Conservation (phyloP, 2,888 invertebrate genomes). For the Hybos culiciformis region DNA sequence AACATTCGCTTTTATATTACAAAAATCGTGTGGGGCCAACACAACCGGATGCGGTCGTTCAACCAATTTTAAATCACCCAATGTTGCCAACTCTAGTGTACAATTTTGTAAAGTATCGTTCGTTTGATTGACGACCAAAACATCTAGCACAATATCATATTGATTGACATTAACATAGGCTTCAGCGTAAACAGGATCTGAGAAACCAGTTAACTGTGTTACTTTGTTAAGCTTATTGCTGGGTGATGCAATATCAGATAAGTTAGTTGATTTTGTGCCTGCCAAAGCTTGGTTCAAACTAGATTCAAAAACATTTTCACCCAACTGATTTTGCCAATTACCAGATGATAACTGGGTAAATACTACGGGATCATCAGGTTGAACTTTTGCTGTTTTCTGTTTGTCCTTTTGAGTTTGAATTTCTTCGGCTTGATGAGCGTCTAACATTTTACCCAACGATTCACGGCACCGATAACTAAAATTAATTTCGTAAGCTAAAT, state of each 20-base stretch:
- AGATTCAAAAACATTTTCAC: constrained; percentile 76
- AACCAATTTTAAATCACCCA: constrained; percentile 94
- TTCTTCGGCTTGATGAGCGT: constrained; percentile 53
- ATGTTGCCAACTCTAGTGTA: constrained; percentile 91
- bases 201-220: constrained; percentile 95
- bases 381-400: constrained; percentile 55
- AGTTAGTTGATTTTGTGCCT: constrained; percentile 38
- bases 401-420: constrained; percentile 42
- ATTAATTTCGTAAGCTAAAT: no score
- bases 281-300: constrained; percentile 82
- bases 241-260: constrained; percentile 40
- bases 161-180: constrained; percentile 99
- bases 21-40: constrained; percentile 92
- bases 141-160: constrained; percentile 96
- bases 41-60: constrained; percentile 95
- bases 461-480: constrained; percentile 56
- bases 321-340: constrained; percentile 45
- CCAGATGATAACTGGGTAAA: constrained; percentile 63
- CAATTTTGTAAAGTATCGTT: constrained; percentile 96
- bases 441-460: constrained; percentile 69
- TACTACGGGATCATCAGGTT: constrained; percentile 73
- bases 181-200: constrained; percentile 98
- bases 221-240: constrained; percentile 58
- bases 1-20: constrained; percentile 95
- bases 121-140: constrained; percentile 96